Percentiles rank a stretch among this genome's conserved stretches.
These are phyloP conservation scores for Tuberolachnus salignus DNA, from an alignment of 2,888 invertebrate genomes.

Conservation along the genomic window DNA sequence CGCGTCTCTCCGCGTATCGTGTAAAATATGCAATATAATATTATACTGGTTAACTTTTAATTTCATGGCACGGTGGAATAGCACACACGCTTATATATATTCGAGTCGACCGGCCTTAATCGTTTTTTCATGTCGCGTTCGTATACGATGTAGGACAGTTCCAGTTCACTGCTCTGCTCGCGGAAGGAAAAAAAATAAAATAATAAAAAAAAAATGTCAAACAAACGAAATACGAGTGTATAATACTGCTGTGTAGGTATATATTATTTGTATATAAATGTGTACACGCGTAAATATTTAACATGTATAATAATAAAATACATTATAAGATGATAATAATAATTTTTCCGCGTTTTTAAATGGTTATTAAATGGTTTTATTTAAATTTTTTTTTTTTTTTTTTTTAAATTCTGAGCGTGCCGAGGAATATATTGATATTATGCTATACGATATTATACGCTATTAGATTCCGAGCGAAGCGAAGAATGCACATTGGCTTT, in stretches of 20 bases:
- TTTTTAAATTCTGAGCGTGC: too few relatives aligned
- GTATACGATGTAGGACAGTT: neutral
- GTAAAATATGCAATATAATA: conserved; percentile 15
- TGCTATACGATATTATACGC: too few relatives aligned
- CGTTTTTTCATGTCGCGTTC: conserved; percentile 50
- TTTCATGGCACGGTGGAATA: conserved; percentile 7
- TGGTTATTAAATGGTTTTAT: conserved; percentile 16
- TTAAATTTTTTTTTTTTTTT: too few relatives aligned
- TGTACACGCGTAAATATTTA: neutral
- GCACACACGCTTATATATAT: neutral
- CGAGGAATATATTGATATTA: too few relatives aligned
- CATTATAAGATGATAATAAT: too few relatives aligned
- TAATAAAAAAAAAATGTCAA: too few relatives aligned
- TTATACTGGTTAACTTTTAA: conserved; percentile 39
- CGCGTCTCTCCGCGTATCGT: neutral
- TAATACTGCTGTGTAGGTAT: neutral
- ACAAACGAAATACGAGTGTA: too few relatives aligned
- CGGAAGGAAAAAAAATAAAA: too few relatives aligned
- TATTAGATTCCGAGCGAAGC: too few relatives aligned
- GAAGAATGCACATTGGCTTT: too few relatives aligned
- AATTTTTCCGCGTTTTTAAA: too few relatives aligned
- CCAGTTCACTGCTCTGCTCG: conserved; percentile 17
- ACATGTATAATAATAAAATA: too few relatives aligned
- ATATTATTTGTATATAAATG: neutral
- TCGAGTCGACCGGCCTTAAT: conserved; percentile 39